These are phyloP conservation scores for Microtus ochrogaster DNA, from an alignment of 2,113 vertebrate genomes.

Conservation along the genomic window DNA sequence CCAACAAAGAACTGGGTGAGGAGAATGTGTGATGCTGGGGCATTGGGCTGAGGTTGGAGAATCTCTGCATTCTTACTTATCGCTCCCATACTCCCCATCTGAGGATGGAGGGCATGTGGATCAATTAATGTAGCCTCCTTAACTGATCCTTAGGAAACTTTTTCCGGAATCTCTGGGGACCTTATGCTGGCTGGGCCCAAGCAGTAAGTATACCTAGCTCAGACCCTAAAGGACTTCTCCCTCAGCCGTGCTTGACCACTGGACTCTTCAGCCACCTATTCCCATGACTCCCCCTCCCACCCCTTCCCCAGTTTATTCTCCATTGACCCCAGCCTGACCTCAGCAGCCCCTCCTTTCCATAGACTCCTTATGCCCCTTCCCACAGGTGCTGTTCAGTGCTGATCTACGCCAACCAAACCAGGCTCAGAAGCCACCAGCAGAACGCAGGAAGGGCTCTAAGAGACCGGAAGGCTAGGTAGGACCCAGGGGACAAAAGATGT, in stretches of 20 bases:
- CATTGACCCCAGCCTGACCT: not conserved
- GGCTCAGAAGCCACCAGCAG: conserved; percentile 35
- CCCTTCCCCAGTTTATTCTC: not conserved
- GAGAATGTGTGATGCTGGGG: not conserved
- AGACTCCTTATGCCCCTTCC: not conserved
- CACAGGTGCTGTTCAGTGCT: conserved; percentile 94
- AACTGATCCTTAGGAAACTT: conserved; percentile 89
- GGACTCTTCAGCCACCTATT: not conserved
- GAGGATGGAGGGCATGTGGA: not conserved
- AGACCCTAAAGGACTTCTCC: not conserved
- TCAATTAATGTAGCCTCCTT: not conserved
- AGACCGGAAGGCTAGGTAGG: conserved; percentile 34
- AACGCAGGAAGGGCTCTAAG: conserved; percentile 35
- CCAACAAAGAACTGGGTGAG: conserved; percentile 93
- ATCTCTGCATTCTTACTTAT: not conserved
- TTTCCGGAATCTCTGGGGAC: conserved; percentile 94
- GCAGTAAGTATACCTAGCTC: conserved; percentile 89
- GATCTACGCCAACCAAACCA: conserved; percentile 86
- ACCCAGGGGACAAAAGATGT: not conserved
- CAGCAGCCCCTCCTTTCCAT: not conserved
- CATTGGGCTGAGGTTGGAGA: not conserved
- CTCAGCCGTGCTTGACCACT: not conserved
- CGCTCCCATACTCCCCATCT: not conserved
- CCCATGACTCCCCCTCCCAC: not conserved
- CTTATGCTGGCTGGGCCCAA: conserved; percentile 95